Base-by-base conservation (phyloP, 2,888 invertebrate species). In the Apoda limacodes region DNA sequence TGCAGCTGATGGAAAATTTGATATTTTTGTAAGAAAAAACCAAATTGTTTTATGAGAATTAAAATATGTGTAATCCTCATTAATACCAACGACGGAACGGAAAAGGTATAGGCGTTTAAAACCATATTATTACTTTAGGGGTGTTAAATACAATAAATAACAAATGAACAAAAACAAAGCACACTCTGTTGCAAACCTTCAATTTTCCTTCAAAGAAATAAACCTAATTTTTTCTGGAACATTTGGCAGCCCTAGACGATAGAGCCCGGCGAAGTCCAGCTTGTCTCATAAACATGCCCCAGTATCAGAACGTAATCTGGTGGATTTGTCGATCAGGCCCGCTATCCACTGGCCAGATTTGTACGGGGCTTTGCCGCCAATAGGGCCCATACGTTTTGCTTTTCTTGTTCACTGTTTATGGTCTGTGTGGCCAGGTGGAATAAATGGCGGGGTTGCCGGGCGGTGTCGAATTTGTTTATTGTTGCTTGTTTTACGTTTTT, bases 291-390 rank as follows among this genome's bases (percentile, higher is more conserved):
- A 78, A 76, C 76, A 75, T 72, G 69, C 57, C 50, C 66, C 54
- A 55, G 81, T 82, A 81, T 82, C 82, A 78, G 75, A 67, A 70
- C 63, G 76, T 82, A 82, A 82, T 82, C 82, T 82, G 58, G 53
- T 55, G 81, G 82, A 81, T 82, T 82, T 82, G 82, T 81, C 81
- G 81, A 81, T 81, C 76, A 80, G 75, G 52, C 64, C 55, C 49
- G 70, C 66, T 72, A 74, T 75, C 76, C 76, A 63, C 62, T 68
- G 71, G 49, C 65, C 69, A 76, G 74, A 76, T 76, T 76, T 80
- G 78, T 76, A 65, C 69, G 47, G 55, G 72, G 78, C 71, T 75
- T 80, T 78, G 57, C 64, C 51, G 55, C 55, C 70, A 68, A 69
- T 69, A 66, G 62, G 60, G 57, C 64, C 58, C 71, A 70, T 74